Evolutionary conservation across 2,113 vertebrate genomes (phyloP), one percentile per base, ranked within the genome.

Genomic region (Acrocephalus kingi): DNA sequence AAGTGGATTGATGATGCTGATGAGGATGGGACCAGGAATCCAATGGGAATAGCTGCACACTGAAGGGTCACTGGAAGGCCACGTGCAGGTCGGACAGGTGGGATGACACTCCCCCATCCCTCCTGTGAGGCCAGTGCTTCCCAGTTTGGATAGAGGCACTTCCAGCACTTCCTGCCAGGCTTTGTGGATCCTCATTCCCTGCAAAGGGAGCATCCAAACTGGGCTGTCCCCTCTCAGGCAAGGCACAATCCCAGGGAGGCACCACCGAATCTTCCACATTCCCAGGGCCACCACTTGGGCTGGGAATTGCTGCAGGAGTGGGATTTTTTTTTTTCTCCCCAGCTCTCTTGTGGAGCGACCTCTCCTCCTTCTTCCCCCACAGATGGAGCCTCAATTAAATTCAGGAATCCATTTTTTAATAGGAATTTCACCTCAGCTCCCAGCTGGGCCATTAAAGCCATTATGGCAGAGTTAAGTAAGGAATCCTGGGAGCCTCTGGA

Each of bases 381-480:
- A 97, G 96, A 97, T 73, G 86, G 94, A 96, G 92, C 93, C 96
- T 97, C 97, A 96, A 97, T 97, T 97, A 98, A 97, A 97, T 96
- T 98, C 69, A 59, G 97, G 96, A 96, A 97, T 98, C 93, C 97
- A 97, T 97, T 96, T 97, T 97, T 97, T 97, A 96, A 97, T 96
- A 97, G 95, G 95, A 97, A 81, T 96, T 98, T 97, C 97, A 96
- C 97, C 95, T 95, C 97, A 94, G 96, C 91, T 97, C 97, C 97
- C 97, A 86, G 83, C 95, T 49, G 96, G 97, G 92, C 97, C 94
- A 98, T 98, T 97, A 97, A 95, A 96, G 95, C 97, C 96, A 97
- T 98, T 97, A 97, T 59, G 95, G 96, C 81, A 97, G 96, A 97
- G 97, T 97, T 98, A 98, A 97, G 97, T 97, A 97, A 97, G 96